Conservation (phyloP, 2,797 vertebrate species). For the Rhabdophis nuchalis region DNA sequence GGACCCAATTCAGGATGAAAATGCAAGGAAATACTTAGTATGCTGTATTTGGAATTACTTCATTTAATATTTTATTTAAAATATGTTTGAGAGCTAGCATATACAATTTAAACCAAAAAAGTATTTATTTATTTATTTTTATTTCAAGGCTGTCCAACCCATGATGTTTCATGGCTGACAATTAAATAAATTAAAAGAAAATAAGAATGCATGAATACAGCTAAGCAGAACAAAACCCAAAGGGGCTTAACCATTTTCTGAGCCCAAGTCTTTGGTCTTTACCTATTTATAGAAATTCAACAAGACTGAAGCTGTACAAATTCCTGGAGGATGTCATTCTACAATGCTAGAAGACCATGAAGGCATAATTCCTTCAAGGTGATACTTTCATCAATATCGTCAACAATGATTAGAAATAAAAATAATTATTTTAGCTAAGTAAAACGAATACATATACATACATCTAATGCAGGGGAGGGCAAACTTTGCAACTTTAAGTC, state of each 20-base stretch:
- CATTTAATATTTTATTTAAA: background rate
- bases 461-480: too few relatives aligned
- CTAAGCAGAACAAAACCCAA: too few relatives aligned
- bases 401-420: background rate
- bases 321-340: background rate
- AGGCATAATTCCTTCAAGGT: background rate
- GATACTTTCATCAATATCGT: background rate
- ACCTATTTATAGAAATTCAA: background rate
- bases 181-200: background rate
- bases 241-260: too few relatives aligned
- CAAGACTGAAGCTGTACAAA: background rate
- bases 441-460: too few relatives aligned
- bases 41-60: background rate
- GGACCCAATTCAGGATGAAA: background rate
- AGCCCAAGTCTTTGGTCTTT: background rate
- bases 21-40: background rate
- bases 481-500: too few relatives aligned
- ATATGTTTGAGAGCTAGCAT: background rate
- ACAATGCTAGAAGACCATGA: background rate
- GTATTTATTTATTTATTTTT: background rate
- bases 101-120: background rate
- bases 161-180: background rate
- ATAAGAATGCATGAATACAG: background rate
- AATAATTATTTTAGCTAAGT: background rate
- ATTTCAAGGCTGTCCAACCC: background rate